These are phyloP conservation scores for Apostichopus parvimensis DNA, from an alignment of 35 echinoderm and acorn worm species.

Conservation along the genomic window DNA sequence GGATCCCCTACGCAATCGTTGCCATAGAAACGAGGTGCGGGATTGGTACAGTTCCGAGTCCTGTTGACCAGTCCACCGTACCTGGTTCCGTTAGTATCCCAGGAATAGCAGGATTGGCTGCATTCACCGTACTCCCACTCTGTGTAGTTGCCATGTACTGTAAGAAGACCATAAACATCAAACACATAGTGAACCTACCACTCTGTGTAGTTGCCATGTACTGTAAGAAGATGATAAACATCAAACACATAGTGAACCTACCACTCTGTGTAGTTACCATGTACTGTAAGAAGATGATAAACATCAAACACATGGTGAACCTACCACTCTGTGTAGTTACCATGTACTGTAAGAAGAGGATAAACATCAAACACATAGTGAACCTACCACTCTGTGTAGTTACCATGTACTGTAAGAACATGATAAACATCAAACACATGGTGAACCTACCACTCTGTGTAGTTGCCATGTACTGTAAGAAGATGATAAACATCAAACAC, in stretches of 20 bases:
- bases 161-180: background rate
- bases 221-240: slow-evolving; percentile 23
- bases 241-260: background rate
- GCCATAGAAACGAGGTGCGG: slow-evolving; percentile 62
- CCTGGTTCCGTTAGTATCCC: slow-evolving; percentile 60
- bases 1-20: slow-evolving; percentile 64
- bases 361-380: background rate
- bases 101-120: slow-evolving; percentile 76
- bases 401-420: slow-evolving; percentile 61
- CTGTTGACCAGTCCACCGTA: slow-evolving; percentile 69
- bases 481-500: background rate
- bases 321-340: slow-evolving; percentile 72
- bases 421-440: background rate
- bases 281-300: slow-evolving; percentile 30
- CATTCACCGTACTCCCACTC: slow-evolving; percentile 73
- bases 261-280: slow-evolving; percentile 81
- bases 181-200: background rate
- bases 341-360: slow-evolving; percentile 44
- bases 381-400: slow-evolving; percentile 66
- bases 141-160: slow-evolving; percentile 79
- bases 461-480: slow-evolving; percentile 71
- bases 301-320: background rate
- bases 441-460: slow-evolving; percentile 47
- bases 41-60: slow-evolving; percentile 72
- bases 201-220: slow-evolving; percentile 75